Base-by-base conservation (phyloP, 64 coral and sea anemone species). In the Stichodactyla mertensii region DNA sequence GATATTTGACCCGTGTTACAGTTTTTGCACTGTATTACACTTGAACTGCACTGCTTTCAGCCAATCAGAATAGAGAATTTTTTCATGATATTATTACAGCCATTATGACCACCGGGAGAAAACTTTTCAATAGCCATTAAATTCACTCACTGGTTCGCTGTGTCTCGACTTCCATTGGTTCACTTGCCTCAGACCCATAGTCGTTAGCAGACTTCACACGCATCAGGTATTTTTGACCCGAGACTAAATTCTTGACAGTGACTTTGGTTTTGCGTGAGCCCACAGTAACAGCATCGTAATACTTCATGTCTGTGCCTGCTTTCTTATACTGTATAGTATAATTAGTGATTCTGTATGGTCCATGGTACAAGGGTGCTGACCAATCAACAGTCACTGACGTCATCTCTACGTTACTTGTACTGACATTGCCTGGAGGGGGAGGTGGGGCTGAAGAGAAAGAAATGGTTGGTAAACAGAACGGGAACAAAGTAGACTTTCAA, bases 361-460 rank as follows among this genome's bases (percentile, higher is more conserved):
- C 56, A 55, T 58, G 60, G 83, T 85, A 66, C 51, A 55, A 10
- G 7, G 83, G 83, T 64, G 57, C 57, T 51, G 55, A 64, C 83
- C 83, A 85, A 4, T 22, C 7, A 16, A 85, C n/a, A 20, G 12
- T 85, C 0, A 14, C 55, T 60, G 83, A 85, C n/a, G 18, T 85
- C 6, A 11, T 61, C 7, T 16, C 15, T 1, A 85, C 36, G n/a
- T 64, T 57, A 57, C 6, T 24, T 58, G 10, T 52, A 12, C 16
- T 58, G 7, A 85, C 8, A 31, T 85, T 85, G 4, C 13, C 60
- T 36, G 83, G 83, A 18, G 83, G 55, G 8, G 83, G 83, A 16
- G 83, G 83, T 14, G 83, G 18, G 64, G 91, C 93, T 95, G 20
- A 77, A 54, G 4, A 13, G 24, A 74, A 9, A 28, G 10, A 74